Evolutionary conservation across 2,888 invertebrate species (phyloP), one percentile per base, ranked within the genome.

Genomic region (Trachelus stipa): DNA sequence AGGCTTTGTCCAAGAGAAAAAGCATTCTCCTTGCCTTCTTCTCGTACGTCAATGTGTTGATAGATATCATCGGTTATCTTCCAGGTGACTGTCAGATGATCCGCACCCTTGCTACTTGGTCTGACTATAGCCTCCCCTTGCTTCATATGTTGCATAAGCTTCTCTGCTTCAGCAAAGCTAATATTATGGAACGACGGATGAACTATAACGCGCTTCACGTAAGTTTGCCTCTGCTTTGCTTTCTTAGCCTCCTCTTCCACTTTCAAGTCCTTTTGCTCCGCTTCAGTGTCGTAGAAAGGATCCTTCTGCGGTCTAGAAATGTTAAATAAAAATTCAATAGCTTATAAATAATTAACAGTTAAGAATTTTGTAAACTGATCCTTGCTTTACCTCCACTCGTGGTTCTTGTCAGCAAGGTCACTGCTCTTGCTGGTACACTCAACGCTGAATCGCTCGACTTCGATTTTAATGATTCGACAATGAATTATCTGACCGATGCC

Each of bases 141-240:
- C 83, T 98, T 98, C 96, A 98, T 96, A 77, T 94, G 94, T 74
- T 94, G 95, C 95, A 99, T 96, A 77, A 98, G 92, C 87, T 97
- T 97, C 88, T 98, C 97, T 0, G 98, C 98, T 89, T 98, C 98
- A 0, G 95, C 95, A 91, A 95, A 98, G 4, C 97, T 97, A 86
- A 99, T 97, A 90, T 99, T 99, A 85, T 98, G 97, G 93, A 99
- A 99, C 12, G 97, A 95, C 0, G 99, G 98, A 92, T 99, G 99
- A 11, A 98, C 97, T 80, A 99, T 99, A 0, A 99, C 99, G 30
- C 99, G 94, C 90, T 98, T 99, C 37, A 98, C 96, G 88, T 98
- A 98, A 35, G 96, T 96, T 91, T 96, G 96, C 6, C 96, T 93
- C 82, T 96, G 95, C 87, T 97, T 96, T 11, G 95, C 94, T 90